Conservation (phyloP, 2,113 vertebrate species). For the Ceratotherium simum region DNA sequence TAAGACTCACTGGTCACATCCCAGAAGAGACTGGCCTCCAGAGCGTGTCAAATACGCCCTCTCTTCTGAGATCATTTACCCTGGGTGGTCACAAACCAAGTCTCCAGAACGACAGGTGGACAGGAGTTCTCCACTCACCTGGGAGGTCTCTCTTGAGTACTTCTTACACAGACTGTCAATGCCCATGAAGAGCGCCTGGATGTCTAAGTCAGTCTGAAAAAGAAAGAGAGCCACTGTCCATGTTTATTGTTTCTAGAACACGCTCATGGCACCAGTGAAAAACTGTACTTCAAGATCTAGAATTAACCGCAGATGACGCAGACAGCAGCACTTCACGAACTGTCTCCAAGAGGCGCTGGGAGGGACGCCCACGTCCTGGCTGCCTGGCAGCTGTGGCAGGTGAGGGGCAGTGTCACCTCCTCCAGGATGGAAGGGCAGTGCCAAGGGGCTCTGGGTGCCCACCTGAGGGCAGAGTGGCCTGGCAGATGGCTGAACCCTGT, state of each 20-base stretch:
- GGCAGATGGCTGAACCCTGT: not conserved
- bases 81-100: not conserved
- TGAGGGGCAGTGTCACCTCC: not conserved
- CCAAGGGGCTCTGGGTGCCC: not conserved
- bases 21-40: not conserved
- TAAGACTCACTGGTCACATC: not conserved
- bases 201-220: conserved; percentile 90
- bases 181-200: conserved; percentile 93
- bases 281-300: not conserved
- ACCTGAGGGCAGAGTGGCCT: fast-evolving
- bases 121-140: conserved; percentile 86
- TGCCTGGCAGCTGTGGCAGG: not conserved
- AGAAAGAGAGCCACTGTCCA: conserved; percentile 64
- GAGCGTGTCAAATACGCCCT: fast-evolving
- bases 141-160: conserved; percentile 90
- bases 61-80: not conserved
- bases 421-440: not conserved
- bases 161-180: conserved; percentile 88
- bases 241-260: not conserved
- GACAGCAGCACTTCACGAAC: fast-evolving
- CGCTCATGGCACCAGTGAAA: not conserved
- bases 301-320: not conserved
- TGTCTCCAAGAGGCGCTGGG: no score
- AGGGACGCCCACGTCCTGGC: not conserved
- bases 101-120: fast-evolving